Evolutionary conservation across 1,140 invertebrate species (phyloP), one percentile per base, ranked within the genome.

Genomic region (Semibalanus balanoides): DNA sequence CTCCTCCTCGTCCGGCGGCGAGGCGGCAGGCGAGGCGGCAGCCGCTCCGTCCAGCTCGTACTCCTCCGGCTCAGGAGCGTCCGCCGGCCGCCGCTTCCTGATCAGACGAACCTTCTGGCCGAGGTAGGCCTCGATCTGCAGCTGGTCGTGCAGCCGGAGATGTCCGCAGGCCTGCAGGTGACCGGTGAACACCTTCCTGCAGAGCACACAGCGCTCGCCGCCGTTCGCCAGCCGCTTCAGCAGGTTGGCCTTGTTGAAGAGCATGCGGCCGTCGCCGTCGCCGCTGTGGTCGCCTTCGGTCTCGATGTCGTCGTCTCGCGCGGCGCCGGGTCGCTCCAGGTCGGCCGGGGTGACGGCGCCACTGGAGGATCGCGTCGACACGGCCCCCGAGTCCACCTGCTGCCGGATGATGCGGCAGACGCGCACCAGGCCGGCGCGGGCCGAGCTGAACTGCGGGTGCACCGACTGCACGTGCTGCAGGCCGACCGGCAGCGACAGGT

Each of bases 371-470:
- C 51, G 51, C 11, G 51, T 64, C 11, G 51, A 64, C 11, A 64
- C 51, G 51, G 51, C 51, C 14, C 11, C 51, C 14, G 22, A 1
- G 51, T 64, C 51, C 7, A 19, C 22, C 51, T 7, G 22, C 51
- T 64, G 70, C 11, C 70, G 70, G 28, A 72, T 28, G 28, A 72
- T 22, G 70, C 70, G 70, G 70, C 70, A 72, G 3, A 72, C 70
- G 70, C 70, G 70, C 70, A 72, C 70, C 25, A 72, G 70, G 28
- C 70, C 70, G 70, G 70, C 70, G 29, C 70, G 70, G 7, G 70
- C 28, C 28, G 70, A 17, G 11, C 9, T 11, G 28, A 72, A 28
- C 28, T 72, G 70, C 29, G n/a, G 70, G 29, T 72, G 70, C 28
- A 14, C 28, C 29, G 70, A 29, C 29, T 72, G 70, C 70, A 72